Evolutionary conservation across 2,113 vertebrate genomes (phyloP), one percentile per base, ranked within the genome.

Genomic region (Semnornis frantzii): DNA sequence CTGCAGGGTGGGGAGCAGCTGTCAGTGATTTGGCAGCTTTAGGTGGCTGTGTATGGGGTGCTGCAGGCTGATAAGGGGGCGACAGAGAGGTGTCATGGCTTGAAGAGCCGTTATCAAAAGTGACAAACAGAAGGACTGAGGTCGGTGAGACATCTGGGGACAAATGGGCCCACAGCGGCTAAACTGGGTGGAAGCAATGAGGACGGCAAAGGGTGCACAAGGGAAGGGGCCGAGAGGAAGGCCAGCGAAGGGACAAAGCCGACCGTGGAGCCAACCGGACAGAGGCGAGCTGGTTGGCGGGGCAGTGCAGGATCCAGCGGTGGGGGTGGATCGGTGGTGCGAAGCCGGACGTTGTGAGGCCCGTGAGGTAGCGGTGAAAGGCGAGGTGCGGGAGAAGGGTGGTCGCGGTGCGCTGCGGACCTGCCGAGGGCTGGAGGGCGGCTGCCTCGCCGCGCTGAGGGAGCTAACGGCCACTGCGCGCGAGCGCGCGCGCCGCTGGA

Each of bases 391-490:
- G 44, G 8, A 3, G 4, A 7, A 3, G 7, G 37, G n/a, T 28
- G 8, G 46, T 2, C 1, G 7, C 1, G 46, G 28, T 24, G 3
- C 7, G 3, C 1, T 3, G 23, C 7, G 0, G 3, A 0, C 4
- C 65, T 30, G 19, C 42, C 5, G 4, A 13, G 12, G 63, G 24
- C 1, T 27, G 4, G 7, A 8, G 18, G 15, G 5, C 2, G 2
- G 4, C 31, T 2, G 5, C 11, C 34, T 6, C 34, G 4, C 50
- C 55, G 19, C n/a, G 33, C 37, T 10, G n/a, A 6, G 3, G 6
- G 5, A 8, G 7, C 17, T 10, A 69, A 55, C 19, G 1, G 10
- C 15, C 23, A 13, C 4, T 9, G 34, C 54, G 65, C 64, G 15
- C 2, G 15, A 25, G n/a, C n/a, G n/a, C n/a, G n/a, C n/a, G n/a